Conservation (phyloP, 2,113 vertebrate species). For the Corythoichthys haematopterus region DNA sequence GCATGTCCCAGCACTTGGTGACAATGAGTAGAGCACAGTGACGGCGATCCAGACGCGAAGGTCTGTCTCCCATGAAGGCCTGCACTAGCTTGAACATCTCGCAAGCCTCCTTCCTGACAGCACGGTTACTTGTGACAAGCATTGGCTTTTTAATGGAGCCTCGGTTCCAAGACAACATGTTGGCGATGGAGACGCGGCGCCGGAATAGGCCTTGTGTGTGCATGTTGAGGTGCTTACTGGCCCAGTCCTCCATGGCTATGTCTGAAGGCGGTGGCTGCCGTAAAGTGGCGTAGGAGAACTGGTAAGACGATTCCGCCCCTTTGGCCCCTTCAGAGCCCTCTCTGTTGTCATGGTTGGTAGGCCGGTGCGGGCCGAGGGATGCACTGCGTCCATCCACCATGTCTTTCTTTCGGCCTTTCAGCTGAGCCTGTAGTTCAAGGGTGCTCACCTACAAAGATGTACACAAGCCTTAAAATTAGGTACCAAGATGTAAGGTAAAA, state of each 20-base stretch:
- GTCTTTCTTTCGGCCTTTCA: constrained; percentile 67
- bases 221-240: constrained; percentile 89
- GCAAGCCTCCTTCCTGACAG: constrained; percentile 83
- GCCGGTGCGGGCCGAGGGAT: constrained; percentile 62
- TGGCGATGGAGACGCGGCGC: constrained; percentile 83
- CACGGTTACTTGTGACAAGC: constrained; percentile 83
- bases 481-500: background rate
- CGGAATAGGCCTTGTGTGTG: constrained; percentile 89
- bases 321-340: constrained; percentile 44
- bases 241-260: constrained; percentile 86
- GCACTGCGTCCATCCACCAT: constrained; percentile 50
- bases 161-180: constrained; percentile 88
- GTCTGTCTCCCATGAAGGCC: constrained; percentile 89
- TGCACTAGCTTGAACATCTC: constrained; percentile 90
- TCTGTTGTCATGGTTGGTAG: constrained; percentile 41
- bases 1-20: constrained; percentile 87
- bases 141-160: constrained; percentile 89
- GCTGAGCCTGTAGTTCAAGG: constrained; percentile 66
- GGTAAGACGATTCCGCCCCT: constrained; percentile 52
- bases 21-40: constrained; percentile 77
- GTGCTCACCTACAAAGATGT: constrained; percentile 63
- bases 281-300: constrained; percentile 75
- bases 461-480: constrained; percentile 10
- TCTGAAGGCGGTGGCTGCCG: constrained; percentile 77
- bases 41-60: constrained; percentile 79